Conservation (phyloP, 2,797 vertebrate species). For the Psittacula derbiana region DNA sequence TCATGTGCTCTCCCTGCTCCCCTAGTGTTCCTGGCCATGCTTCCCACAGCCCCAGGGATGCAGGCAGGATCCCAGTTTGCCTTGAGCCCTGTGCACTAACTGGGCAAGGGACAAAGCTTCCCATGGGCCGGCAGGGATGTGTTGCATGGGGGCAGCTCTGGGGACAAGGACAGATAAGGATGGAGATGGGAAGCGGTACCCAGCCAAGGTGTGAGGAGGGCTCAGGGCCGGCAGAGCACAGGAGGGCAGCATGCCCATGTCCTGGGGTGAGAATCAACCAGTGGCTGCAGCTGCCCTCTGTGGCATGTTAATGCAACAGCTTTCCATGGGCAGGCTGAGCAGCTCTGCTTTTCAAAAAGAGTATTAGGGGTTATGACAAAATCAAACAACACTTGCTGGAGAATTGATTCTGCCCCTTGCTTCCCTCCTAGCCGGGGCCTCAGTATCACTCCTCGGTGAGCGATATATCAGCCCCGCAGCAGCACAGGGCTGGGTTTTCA, state of each 20-base stretch:
- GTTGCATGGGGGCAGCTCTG: neutral
- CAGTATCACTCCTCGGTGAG: neutral
- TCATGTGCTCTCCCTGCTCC: accelerated
- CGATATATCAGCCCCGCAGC: neutral
- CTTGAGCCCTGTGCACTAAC: accelerated
- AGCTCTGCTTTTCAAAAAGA: constrained; percentile 14
- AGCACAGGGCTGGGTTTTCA: neutral
- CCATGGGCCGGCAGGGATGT: accelerated
- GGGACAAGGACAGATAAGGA: accelerated
- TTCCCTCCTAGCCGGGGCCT: constrained; percentile 7
- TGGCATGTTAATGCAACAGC: neutral
- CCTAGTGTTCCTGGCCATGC: accelerated
- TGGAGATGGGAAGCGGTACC: accelerated
- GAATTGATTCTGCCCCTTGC: constrained; percentile 49
- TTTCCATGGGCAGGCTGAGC: neutral
- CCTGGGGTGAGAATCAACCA: accelerated
- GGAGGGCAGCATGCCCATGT: accelerated
- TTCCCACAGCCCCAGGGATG: neutral
- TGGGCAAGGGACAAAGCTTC: accelerated
- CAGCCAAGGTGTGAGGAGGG: neutral
- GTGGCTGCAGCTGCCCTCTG: neutral
- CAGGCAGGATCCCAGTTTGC: neutral
- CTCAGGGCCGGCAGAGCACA: neutral
- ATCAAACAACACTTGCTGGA: constrained; percentile 61
- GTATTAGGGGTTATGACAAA: constrained; percentile 54